A percentile compares a stretch with the other conserved stretches of the same genome.
phyloP scores from a whole-genome alignment of 1,140 invertebrate species.

The Potamilus streckersoni region DNA sequence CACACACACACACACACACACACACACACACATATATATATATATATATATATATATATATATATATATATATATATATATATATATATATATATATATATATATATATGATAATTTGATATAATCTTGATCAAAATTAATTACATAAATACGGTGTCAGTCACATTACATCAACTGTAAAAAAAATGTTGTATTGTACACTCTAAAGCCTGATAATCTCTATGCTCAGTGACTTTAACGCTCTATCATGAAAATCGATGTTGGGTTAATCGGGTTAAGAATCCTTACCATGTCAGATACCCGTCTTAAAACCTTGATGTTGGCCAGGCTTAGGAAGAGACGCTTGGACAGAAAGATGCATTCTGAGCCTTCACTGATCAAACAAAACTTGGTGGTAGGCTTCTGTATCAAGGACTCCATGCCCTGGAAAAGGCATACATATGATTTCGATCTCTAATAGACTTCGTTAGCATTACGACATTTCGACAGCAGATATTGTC shows the following conservation, averaged over 20 bases:
- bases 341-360: slow-evolving; percentile 59
- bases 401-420: slow-evolving; percentile 46
- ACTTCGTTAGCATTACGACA: not conserved
- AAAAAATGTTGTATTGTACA: not conserved
- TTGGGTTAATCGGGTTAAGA: no score
- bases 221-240: not conserved
- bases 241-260: not conserved
- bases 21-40: no score
- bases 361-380: slow-evolving; percentile 59
- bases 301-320: slow-evolving; percentile 46
- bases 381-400: slow-evolving; percentile 35
- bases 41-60: no score
- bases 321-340: slow-evolving; percentile 53
- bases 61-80: no score
- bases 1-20: no score
- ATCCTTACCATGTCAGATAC: slow-evolving; percentile 53
- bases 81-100: no score
- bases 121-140: not conserved
- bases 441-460: not conserved
- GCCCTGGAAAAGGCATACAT: slow-evolving; percentile 34
- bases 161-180: not conserved
- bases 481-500: not conserved
- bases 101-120: not conserved
- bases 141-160: not conserved
- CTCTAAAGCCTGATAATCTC: not conserved